Base-by-base conservation (phyloP, 2,888 invertebrate genomes). In the Tenthredo notha region DNA sequence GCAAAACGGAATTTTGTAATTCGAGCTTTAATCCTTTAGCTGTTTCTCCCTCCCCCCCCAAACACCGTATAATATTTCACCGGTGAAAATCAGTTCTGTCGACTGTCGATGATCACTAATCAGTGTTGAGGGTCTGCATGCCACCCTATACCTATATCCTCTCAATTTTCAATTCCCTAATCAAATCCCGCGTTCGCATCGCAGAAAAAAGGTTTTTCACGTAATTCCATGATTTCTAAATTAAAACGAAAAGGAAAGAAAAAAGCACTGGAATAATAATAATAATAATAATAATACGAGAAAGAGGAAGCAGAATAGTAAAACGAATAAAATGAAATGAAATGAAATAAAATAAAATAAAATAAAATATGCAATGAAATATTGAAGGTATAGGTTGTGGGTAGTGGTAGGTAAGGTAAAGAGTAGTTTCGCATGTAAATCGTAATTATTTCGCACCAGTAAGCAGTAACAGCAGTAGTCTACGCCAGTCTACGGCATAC, bases 381-480 rank as follows among this genome's bases (percentile, higher is more conserved):
- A 50, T 15, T 50, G 15, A 47, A 43, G 43, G 25, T 74, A 21
- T 3, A 43, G 21, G 10, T 43, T 12, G 47, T 47, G 47, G 47
- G 12, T 47, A 47, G 15, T 37, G 7, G 12, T 15, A 47, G 47
- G 40, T 43, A 43, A 43, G 18, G 9, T 33, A 54, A 7, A 54
- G n/a, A n/a, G 54, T 54, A 78, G 61, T n/a, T 77, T 78, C 37
- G 78, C 78, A 58, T 78, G 78, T 47, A 78, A 78, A 78, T 78
- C 37, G 33, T 58, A 54, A 78, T 78, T 58, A 78, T 78, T 78
- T 78, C 18, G 78, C 78, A 54, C 58, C 78, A 37, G 78, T 78
- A 78, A 78, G 78, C 78, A 78, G 58, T 33, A 47, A 29, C 47
- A 75, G 75, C 75, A 40, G 54, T 58, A 25, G 9, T 15, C 33